phyloP scores from a whole-genome alignment of 2,888 invertebrate species.

The Autographa pulchrina region DNA sequence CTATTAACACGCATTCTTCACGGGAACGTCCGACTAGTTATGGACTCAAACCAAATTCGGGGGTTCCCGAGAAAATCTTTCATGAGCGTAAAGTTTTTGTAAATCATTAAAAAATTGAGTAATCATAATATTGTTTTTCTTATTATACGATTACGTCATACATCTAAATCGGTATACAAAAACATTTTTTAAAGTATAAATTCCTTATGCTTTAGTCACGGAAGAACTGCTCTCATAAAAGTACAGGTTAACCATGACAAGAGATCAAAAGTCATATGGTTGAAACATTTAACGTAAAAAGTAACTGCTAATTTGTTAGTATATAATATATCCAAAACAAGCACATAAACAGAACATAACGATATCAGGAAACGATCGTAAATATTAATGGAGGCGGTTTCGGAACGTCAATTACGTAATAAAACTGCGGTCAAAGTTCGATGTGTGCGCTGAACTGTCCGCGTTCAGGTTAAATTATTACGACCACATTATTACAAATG shows the following conservation, averaged over 20 bases:
- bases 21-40: not conserved
- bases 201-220: too few relatives aligned
- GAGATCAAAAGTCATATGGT: not conserved
- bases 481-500: conserved; percentile 4
- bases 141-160: too few relatives aligned
- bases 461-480: conserved; percentile 24
- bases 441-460: conserved; percentile 6
- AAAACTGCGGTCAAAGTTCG: conserved; percentile 42
- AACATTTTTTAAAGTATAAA: too few relatives aligned
- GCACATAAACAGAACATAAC: conserved; percentile 17
- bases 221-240: not conserved
- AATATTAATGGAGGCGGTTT: conserved; percentile 29
- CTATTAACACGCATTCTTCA: not conserved
- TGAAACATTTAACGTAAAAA: not conserved
- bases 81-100: too few relatives aligned
- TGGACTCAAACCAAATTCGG: not conserved
- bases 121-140: too few relatives aligned
- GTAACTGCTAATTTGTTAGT: conserved; percentile 8
- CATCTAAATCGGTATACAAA: too few relatives aligned
- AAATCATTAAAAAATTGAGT: too few relatives aligned
- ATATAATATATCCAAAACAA: conserved; percentile 16
- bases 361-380: conserved; percentile 21
- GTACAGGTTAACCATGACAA: not conserved
- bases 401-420: conserved; percentile 40
- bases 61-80: too few relatives aligned